Conservation (phyloP, 2,797 vertebrate species). For the Liparis tanakae region DNA sequence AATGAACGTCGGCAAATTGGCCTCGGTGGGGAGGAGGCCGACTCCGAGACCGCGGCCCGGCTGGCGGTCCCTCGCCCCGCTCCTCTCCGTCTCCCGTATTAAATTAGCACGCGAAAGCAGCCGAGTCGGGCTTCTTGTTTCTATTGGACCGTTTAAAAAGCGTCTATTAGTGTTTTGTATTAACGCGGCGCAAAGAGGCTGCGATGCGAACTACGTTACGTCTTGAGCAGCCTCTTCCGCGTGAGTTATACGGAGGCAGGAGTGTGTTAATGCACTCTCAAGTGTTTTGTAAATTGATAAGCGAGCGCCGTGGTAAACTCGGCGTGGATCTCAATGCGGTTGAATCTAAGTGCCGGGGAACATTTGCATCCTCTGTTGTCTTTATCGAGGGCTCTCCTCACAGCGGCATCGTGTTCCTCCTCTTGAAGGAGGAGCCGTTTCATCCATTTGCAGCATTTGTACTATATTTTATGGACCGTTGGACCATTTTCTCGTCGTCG, state of each 20-base stretch:
- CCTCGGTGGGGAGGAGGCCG: conserved; percentile 53
- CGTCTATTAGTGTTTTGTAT: conserved; percentile 55
- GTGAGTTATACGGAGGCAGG: background rate
- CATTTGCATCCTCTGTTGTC: conserved; percentile 23
- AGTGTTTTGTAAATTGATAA: conserved; percentile 24
- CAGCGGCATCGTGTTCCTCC: conserved; percentile 1
- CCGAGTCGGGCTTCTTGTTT: conserved; percentile 59
- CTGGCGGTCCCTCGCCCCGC: conserved; percentile 37
- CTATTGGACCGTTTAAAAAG: conserved; percentile 47
- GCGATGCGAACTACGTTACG: conserved; percentile 37
- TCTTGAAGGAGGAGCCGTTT: background rate
- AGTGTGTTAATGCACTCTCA: background rate
- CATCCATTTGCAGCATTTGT: background rate
- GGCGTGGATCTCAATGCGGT: background rate
- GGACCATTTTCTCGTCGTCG: background rate
- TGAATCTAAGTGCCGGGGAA: conserved; percentile 8
- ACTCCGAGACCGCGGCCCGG: conserved; percentile 43
- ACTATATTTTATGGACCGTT: background rate
- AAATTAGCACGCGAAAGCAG: conserved; percentile 56
- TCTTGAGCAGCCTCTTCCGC: conserved; percentile 20
- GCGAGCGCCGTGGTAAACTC: background rate
- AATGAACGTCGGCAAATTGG: conserved; percentile 75
- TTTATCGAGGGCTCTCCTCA: conserved; percentile 8
- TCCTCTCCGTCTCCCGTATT: conserved; percentile 49
- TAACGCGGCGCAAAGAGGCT: conserved; percentile 39